Conservation (phyloP, 2,888 invertebrate species). For the Dione vanillae region DNA sequence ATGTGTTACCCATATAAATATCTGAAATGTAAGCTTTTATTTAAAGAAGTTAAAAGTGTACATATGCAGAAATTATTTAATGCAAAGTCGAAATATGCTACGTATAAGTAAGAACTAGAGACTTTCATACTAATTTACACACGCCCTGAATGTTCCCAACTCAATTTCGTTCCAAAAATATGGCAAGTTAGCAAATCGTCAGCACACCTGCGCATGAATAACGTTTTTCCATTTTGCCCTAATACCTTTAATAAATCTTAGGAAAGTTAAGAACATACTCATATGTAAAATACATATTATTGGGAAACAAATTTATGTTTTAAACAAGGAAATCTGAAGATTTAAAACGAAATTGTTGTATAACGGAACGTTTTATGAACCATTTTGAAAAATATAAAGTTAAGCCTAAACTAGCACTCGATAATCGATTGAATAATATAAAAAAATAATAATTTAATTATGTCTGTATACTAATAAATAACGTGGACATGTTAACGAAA, state of each 20-base stretch:
- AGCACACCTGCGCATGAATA: conserved; percentile 81
- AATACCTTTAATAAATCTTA: conserved; percentile 79
- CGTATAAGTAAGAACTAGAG: neutral
- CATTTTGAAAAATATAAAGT: too few relatives aligned
- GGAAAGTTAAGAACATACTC: conserved; percentile 72
- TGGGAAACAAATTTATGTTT: conserved; percentile 23
- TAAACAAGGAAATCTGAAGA: neutral
- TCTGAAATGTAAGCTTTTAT: too few relatives aligned
- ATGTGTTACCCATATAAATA: too few relatives aligned
- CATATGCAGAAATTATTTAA: neutral
- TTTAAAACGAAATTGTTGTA: too few relatives aligned
- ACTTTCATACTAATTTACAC: conserved; percentile 35
- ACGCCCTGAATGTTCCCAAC: conserved; percentile 59
- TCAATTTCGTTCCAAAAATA: conserved; percentile 78
- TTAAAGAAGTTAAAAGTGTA: too few relatives aligned
- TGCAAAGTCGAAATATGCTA: too few relatives aligned
- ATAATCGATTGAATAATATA: neutral
- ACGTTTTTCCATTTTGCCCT: conserved; percentile 75
- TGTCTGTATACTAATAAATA: conserved; percentile 36
- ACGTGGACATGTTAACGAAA: conserved; percentile 43
- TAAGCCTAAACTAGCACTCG: too few relatives aligned
- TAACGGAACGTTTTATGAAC: neutral
- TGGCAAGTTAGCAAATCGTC: conserved; percentile 81
- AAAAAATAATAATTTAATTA: neutral
- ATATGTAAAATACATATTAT: conserved; percentile 49